Base-by-base conservation (phyloP, 2,888 invertebrate genomes). In the Oxyteleia sp. region DNA sequence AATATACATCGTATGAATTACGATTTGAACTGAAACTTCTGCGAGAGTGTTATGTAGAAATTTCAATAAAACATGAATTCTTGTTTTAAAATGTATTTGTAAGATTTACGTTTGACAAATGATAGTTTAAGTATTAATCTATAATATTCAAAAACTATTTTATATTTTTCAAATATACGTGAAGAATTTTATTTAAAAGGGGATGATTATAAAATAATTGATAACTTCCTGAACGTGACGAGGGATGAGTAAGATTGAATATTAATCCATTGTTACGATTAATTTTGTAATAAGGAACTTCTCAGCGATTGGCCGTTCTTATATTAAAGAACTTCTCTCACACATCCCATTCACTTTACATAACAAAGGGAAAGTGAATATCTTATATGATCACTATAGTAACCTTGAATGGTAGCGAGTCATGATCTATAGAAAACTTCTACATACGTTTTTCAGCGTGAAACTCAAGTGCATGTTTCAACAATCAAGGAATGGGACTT, bases 291-390 rank as follows among this genome's bases (percentile, higher is more conserved):
- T 57, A 43, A 79, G 69, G 69, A 79, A 79, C 69, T 71, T 47
- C 43, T 15, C 76, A 66, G 68, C 49, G 13, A 69, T 69, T 41
- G 74, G 79, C 57, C 13, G 72, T 16, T 51, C 63, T 55, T 49
- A 63, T 64, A 76, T 68, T 76, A 78, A 81, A 85, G 64, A 81
- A 84, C 71, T 86, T 84, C 81, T 84, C 76, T 72, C 82, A 72
- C 64, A 79, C 83, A 69, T 83, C 83, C 84, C 80, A 80, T 84
- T 80, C 80, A 72, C 79, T 85, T 85, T 84, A 81, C 84, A 84
- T 84, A 85, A 85, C 83, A 84, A 85, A 84, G 84, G 82, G 82
- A 85, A 85, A 85, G 84, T 85, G 79, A 76, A 80, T 84, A 82
- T 85, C 81, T 81, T 78, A 74, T 79, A 64, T 79, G 83, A 84